Percentiles rank a stretch among this genome's conserved stretches.
Evolutionary conservation across 2,888 invertebrate species (phyloP).

Genomic region (Cephus runcator): DNA sequence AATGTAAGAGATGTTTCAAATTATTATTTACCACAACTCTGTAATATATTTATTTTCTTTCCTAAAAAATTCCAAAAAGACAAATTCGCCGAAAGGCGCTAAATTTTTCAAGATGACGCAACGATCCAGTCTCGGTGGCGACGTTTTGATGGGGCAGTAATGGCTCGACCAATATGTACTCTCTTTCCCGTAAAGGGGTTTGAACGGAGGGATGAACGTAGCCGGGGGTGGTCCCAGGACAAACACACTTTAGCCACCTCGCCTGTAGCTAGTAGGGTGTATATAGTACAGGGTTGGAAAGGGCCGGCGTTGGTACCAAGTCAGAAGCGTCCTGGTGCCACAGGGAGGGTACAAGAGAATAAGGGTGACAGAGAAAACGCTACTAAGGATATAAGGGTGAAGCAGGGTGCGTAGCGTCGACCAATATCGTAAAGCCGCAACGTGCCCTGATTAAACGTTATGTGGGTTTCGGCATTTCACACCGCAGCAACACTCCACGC

Average conservation of each 20-base stretch:
- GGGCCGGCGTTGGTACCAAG: neutral
- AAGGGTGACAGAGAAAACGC: neutral
- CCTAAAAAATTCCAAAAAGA: neutral
- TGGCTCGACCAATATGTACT: slow-evolving; percentile 48
- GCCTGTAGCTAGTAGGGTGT: slow-evolving; percentile 1
- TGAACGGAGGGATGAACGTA: neutral
- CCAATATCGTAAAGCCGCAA: slow-evolving; percentile 65
- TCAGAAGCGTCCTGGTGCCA: neutral
- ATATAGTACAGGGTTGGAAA: neutral
- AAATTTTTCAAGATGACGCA: neutral
- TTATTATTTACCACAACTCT: neutral
- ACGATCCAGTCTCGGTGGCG: slow-evolving; percentile 15
- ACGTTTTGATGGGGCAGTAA: slow-evolving; percentile 47
- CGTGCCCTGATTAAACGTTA: slow-evolving; percentile 65
- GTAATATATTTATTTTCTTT: neutral
- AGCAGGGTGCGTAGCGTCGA: slow-evolving; percentile 42
- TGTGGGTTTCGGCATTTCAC: slow-evolving; percentile 56
- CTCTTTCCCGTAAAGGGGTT: slow-evolving; percentile 14
- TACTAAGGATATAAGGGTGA: slow-evolving; percentile 11
- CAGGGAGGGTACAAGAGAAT: neutral
- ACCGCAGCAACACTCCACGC: slow-evolving; percentile 21
- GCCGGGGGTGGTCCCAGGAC: slow-evolving; percentile 9
- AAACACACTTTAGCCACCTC: slow-evolving; percentile 20
- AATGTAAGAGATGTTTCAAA: neutral
- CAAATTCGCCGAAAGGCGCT: neutral